Percentiles rank a stretch among this genome's conserved stretches.
Conservation (phyloP, 2,113 vertebrate genomes). For the Paradoxurus hermaphroditus region DNA sequence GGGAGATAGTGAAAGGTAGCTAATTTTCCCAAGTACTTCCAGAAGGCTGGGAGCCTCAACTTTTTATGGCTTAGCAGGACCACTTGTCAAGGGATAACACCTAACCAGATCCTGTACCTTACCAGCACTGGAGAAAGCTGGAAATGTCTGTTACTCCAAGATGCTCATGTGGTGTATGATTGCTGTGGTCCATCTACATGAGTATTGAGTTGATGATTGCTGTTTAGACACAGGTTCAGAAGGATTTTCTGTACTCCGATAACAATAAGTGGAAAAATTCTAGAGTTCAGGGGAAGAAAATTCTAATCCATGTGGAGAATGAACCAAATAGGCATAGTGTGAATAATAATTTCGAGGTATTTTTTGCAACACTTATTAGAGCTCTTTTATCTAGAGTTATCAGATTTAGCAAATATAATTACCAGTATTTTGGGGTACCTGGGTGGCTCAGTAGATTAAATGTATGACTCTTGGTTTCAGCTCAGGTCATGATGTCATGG, state of each 20-base stretch:
- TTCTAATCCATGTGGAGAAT: not conserved
- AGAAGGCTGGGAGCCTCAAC: not conserved
- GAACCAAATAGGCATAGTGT: not conserved
- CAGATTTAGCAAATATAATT: not conserved
- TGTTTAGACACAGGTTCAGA: not conserved
- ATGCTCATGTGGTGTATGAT: not conserved
- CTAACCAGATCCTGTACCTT: not conserved
- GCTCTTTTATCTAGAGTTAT: not conserved
- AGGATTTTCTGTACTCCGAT: not conserved
- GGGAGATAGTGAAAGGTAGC: not conserved
- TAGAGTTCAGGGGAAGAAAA: not conserved
- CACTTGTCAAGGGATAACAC: too few species aligned
- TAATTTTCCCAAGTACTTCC: not conserved
- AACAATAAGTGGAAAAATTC: not conserved
- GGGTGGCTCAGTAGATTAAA: too few species aligned
- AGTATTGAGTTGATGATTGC: fast-evolving
- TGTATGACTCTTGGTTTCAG: too few species aligned
- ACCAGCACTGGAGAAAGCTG: not conserved
- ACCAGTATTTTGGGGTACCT: too few species aligned
- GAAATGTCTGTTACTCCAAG: fast-evolving
- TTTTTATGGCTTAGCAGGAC: not conserved
- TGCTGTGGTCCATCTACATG: fast-evolving
- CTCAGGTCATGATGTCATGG: too few species aligned
- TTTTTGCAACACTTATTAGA: not conserved
- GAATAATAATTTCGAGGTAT: not conserved